These are phyloP conservation scores for Henicopernis longicauda DNA, from an alignment of 2,113 vertebrate species.

Conservation along the genomic window DNA sequence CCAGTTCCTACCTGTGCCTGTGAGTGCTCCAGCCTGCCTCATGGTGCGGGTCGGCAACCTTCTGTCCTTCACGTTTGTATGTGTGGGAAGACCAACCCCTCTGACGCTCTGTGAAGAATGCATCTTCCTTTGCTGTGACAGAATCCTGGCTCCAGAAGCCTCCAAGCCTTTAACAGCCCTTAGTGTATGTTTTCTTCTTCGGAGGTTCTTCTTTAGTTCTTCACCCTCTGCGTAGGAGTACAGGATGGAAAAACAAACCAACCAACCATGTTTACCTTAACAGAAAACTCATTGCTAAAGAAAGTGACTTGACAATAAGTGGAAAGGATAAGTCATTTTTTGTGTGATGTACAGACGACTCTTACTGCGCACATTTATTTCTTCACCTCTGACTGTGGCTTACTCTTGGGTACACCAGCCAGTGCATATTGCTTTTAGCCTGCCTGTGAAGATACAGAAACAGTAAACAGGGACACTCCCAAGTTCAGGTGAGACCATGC, in stretches of 20 bases:
- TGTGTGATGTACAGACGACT: no score
- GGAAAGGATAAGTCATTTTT: not conserved
- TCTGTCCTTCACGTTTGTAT: rapidly evolving
- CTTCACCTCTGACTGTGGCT: not conserved
- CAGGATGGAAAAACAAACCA: not conserved
- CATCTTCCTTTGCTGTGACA: not conserved
- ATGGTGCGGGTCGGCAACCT: rapidly evolving
- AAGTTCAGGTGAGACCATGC: rapidly evolving
- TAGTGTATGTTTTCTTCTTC: rapidly evolving
- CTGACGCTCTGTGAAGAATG: rapidly evolving
- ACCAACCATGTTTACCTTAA: not conserved
- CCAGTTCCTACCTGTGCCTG: not conserved
- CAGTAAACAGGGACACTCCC: not conserved
- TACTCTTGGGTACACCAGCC: rapidly evolving
- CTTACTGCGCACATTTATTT: rapidly evolving
- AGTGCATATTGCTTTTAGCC: not conserved
- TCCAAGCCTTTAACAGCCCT: not conserved
- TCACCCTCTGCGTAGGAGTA: not conserved
- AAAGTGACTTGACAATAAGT: not conserved
- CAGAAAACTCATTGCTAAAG: not conserved
- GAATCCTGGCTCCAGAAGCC: not conserved
- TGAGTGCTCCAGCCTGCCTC: not conserved
- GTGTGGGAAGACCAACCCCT: not conserved
- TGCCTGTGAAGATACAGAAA: not conserved
- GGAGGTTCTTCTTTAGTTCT: not conserved